Percentiles rank a stretch among this genome's conserved stretches.
Evolutionary conservation across 2,888 invertebrate genomes (phyloP).

Genomic region (Noctua fimbriata): DNA sequence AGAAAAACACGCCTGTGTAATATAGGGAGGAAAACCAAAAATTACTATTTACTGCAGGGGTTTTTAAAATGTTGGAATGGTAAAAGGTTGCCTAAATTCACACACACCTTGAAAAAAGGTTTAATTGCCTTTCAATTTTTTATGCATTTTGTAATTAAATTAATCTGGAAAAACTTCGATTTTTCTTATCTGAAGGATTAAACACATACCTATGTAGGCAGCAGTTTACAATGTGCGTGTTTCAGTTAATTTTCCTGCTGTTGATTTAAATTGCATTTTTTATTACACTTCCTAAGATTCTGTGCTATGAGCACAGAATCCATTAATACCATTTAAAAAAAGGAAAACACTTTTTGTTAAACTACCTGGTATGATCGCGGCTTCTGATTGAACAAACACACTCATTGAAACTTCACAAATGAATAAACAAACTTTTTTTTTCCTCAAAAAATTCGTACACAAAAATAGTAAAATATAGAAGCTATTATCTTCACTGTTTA

Average conservation of each 20-base stretch:
- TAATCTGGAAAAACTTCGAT: constrained; percentile 4
- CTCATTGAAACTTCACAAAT: background rate
- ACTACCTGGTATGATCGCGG: background rate
- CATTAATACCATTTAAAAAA: background rate
- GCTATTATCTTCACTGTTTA: constrained; percentile 6
- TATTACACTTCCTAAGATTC: background rate
- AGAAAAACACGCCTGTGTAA: background rate
- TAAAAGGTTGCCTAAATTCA: background rate
- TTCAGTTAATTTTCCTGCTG: constrained; percentile 7
- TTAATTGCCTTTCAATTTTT: constrained; percentile 21
- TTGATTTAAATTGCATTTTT: background rate
- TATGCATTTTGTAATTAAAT: constrained; percentile 15
- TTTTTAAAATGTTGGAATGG: background rate
- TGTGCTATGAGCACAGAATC: background rate
- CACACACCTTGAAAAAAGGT: background rate
- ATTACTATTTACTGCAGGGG: background rate
- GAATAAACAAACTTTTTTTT: background rate
- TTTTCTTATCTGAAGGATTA: constrained; percentile 40
- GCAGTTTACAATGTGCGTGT: background rate
- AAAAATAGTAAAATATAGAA: background rate
- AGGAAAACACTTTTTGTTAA: background rate
- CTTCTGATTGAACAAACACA: background rate
- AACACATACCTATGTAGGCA: background rate
- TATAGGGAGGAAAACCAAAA: background rate
- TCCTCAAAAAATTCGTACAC: background rate